A percentile compares a stretch with the other conserved stretches of the same genome.
Conservation (phyloP, 2,888 invertebrate species). For the Timandra comae region DNA sequence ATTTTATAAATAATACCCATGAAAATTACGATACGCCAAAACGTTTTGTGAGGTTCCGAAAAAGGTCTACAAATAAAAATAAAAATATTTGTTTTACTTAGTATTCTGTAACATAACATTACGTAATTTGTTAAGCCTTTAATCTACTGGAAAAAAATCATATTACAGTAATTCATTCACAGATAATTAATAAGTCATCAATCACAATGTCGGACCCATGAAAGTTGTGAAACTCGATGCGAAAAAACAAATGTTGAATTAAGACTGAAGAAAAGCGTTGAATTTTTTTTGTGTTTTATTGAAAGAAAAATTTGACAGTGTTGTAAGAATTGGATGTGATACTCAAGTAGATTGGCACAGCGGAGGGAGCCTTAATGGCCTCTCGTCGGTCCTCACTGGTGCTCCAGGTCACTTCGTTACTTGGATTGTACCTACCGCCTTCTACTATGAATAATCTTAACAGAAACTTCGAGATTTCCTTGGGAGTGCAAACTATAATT, state of each 20-base stretch:
- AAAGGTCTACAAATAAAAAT: constrained; percentile 1
- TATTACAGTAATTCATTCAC: no score
- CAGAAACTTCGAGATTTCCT: constrained; percentile 33
- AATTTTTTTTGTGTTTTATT: constrained; percentile 21
- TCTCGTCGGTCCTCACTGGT: constrained; percentile 62
- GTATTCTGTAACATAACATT: no score
- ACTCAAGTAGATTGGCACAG: constrained; percentile 67
- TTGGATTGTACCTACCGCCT: constrained; percentile 62
- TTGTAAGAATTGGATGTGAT: constrained; percentile 58
- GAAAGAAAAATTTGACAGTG: constrained; percentile 38
- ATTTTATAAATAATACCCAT: constrained; percentile 3
- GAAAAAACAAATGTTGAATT: no score
- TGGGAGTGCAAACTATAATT: constrained; percentile 32
- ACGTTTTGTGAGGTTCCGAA: constrained; percentile 2
- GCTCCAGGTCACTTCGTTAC: constrained; percentile 74
- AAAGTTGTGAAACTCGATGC: no score
- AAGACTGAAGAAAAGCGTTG: no score
- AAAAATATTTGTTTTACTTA: no score
- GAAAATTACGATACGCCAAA: constrained; percentile 2
- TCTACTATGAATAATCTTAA: constrained; percentile 60
- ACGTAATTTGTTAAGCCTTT: no score
- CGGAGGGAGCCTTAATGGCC: constrained; percentile 69
- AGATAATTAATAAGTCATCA: no score
- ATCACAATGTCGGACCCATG: no score
- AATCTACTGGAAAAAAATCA: not conserved